These are phyloP conservation scores for Pongo abelii DNA, from an alignment of 2,113 vertebrate species.

Conservation along the genomic window DNA sequence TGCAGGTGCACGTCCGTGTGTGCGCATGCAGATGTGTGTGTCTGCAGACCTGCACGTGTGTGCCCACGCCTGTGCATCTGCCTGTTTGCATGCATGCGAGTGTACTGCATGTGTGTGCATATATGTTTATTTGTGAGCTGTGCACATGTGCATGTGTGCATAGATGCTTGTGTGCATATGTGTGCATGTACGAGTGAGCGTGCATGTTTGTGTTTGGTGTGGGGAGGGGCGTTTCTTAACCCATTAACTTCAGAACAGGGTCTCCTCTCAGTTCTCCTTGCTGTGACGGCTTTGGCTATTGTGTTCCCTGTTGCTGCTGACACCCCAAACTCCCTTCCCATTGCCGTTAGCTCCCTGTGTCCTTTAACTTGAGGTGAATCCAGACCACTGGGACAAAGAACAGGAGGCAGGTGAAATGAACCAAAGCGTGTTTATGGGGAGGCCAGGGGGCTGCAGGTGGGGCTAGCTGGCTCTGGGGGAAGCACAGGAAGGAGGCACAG, in stretches of 20 bases:
- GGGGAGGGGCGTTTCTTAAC: not conserved
- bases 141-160: not conserved
- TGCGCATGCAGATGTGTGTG: not conserved
- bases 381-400: not conserved
- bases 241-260: not conserved
- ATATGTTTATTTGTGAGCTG: too few species aligned
- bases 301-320: accelerated
- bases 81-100: not conserved
- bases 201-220: not conserved
- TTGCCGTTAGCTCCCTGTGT: not conserved
- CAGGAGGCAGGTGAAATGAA: not conserved
- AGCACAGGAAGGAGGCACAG: not conserved
- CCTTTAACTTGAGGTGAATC: not conserved
- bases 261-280: not conserved
- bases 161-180: too few species aligned
- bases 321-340: not conserved
- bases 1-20: accelerated
- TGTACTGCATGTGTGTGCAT: not conserved
- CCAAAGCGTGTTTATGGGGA: not conserved
- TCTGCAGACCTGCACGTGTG: not conserved
- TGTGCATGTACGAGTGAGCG: accelerated
- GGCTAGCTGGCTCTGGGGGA: accelerated
- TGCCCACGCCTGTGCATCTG: accelerated
- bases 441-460: not conserved
- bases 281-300: accelerated